Evolutionary conservation across 2,113 vertebrate genomes (phyloP).

Genomic region (Perca schrenkii): DNA sequence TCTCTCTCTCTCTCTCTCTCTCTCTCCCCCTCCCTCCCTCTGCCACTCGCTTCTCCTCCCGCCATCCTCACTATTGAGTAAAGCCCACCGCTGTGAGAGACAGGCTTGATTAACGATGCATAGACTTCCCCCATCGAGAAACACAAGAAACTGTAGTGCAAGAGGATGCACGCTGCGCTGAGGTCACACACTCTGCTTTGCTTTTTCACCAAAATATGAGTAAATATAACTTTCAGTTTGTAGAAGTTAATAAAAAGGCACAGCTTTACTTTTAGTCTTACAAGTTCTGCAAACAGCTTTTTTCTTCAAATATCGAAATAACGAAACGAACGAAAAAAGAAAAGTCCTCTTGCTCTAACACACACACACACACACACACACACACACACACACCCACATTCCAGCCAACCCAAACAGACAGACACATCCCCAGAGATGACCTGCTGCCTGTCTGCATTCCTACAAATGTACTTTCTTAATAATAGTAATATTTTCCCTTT

Average conservation of each 20-base stretch:
- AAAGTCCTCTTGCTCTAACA: conserved; percentile 8
- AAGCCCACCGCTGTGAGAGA: conserved; percentile 72
- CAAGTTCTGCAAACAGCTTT: conserved; percentile 51
- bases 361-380: not conserved
- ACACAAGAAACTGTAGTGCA: conserved; percentile 65
- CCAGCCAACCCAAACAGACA: conserved; percentile 36
- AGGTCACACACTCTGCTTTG: conserved; percentile 60
- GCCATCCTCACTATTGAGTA: conserved; percentile 37
- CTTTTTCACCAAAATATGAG: conserved; percentile 45
- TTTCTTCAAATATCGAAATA: conserved; percentile 20
- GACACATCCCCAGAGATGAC: conserved; percentile 35
- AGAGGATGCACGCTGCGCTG: conserved; percentile 53
- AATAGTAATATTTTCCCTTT: conserved; percentile 40
- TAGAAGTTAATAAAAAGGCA: conserved; percentile 16
- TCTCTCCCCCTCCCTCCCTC: not conserved
- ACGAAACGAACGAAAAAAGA: not conserved
- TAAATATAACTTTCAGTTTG: conserved; percentile 52
- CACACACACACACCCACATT: conserved; percentile 5
- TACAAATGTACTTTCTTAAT: conserved; percentile 48
- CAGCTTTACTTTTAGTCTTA: conserved; percentile 43
- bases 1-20: conserved; percentile 28
- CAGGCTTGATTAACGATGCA: conserved; percentile 81
- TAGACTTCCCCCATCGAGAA: conserved; percentile 68
- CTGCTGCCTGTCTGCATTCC: conserved; percentile 32
- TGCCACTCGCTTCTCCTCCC: conserved; percentile 29